Evolutionary conservation across 2,113 vertebrate genomes (phyloP), one percentile per base, ranked within the genome.

Genomic region (Urocynchramus pylzowi): DNA sequence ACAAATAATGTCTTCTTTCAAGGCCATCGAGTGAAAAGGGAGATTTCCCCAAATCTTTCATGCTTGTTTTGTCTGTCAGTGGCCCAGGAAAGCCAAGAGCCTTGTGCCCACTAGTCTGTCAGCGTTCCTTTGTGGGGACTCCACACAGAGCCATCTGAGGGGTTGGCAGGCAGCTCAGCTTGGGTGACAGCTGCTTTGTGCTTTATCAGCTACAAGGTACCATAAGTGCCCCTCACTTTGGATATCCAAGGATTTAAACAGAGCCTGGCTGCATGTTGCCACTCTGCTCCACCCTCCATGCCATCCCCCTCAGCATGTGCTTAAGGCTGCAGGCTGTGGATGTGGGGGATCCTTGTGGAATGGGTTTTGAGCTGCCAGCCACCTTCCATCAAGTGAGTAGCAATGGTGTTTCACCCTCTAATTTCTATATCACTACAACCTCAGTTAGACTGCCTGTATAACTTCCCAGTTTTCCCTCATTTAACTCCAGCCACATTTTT

Each of bases 371-470:
- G 17, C 17, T 56, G 35, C 42, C 52, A n/a, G 6, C 7, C 18
- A 15, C 31, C 11, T 64, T 64, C 41, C 41, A 42, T 6, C 41
- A 21, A 18, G 7, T n/a, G 17, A 63, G 26, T 5, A 49, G 21
- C 30, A 64, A 22, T 0, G 0, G 12, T 2, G 1, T 31, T 56
- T 50, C 50, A 33, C 31, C 12, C 27, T 42, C 1, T 33, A 37
- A 73, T 23, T 27, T 31, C 30, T 14, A 6, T 47, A 49, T 35
- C 14, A 12, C 35, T 64, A 22, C 39, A 42, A 16, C 26, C 24
- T 44, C 33, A 37, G 15, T 44, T 42, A 50, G 18, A 50, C 50
- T 31, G 21, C 31, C 31, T 59, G 7, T 42, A 17, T 5, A 37
- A 57, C 52, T 28, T 50, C 22, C 28, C 13, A 16, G 23, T 30